These are phyloP conservation scores for Esperia sulphurella DNA, from an alignment of 2,888 invertebrate species.

Conservation along the genomic window DNA sequence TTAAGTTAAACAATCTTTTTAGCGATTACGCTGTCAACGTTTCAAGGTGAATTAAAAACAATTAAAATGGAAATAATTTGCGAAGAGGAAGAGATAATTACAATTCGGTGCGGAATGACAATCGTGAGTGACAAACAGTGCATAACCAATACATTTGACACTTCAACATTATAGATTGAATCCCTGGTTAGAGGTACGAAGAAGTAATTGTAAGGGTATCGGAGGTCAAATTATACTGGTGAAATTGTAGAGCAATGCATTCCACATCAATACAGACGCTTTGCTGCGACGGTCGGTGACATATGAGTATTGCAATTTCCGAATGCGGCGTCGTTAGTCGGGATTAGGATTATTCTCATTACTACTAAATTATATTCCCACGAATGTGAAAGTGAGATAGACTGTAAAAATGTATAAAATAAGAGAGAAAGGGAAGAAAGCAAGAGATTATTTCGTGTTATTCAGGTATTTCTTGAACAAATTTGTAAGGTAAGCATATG, in stretches of 20 bases:
- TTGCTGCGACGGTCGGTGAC: slow-evolving; percentile 54
- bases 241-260: slow-evolving; percentile 41
- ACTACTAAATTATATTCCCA: not conserved
- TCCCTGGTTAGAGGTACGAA: slow-evolving; percentile 9
- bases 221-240: slow-evolving; percentile 37
- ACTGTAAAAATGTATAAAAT: no score
- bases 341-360: slow-evolving; percentile 2
- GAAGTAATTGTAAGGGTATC: slow-evolving; percentile 22
- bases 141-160: slow-evolving; percentile 32
- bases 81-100: not conserved
- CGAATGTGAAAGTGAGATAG: no score
- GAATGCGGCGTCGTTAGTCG: slow-evolving; percentile 53
- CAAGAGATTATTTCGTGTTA: no score
- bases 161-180: slow-evolving; percentile 23
- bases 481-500: no score
- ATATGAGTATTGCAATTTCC: slow-evolving; percentile 72
- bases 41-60: no score
- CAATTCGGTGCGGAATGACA: slow-evolving; percentile 30
- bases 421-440: no score
- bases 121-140: slow-evolving; percentile 32
- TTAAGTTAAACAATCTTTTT: slow-evolving; percentile 1
- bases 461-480: no score
- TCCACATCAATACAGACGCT: slow-evolving; percentile 53
- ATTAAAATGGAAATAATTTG: no score
- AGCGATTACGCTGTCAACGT: not conserved